Percentiles rank a stretch among this genome's conserved stretches.
Conservation (phyloP, 1,140 invertebrate species). For the Drosophila carrolli region DNA sequence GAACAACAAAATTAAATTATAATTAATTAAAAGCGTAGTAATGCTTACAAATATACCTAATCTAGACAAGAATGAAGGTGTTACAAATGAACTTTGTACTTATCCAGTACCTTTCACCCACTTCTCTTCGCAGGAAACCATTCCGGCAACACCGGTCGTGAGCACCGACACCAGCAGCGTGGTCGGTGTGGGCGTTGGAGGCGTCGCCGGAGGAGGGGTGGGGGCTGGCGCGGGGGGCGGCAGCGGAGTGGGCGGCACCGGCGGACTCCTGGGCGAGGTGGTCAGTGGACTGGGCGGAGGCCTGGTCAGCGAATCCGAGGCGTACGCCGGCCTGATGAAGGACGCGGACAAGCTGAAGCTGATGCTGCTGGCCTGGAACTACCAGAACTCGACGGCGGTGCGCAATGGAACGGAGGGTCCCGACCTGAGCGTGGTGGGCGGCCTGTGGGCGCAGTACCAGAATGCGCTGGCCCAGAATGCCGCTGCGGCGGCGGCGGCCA, state of each 20-base stretch:
- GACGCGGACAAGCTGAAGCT: slow-evolving; percentile 93
- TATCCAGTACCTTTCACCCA: background rate
- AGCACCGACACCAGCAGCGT: slow-evolving; percentile 72
- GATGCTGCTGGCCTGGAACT: slow-evolving; percentile 94
- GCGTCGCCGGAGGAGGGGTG: slow-evolving; percentile 34
- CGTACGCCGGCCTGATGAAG: slow-evolving; percentile 87
- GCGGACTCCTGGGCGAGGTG: slow-evolving; percentile 48
- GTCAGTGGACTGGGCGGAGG: slow-evolving; percentile 55
- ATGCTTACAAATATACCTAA: no score
- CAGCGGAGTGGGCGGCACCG: slow-evolving; percentile 37
- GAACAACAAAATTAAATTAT: no score
- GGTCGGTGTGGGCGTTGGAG: slow-evolving; percentile 54
- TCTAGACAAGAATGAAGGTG: no score
- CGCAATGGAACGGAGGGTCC: slow-evolving; percentile 82
- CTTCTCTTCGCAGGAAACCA: slow-evolving; percentile 56
- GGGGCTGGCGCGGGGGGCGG: slow-evolving; percentile 35
- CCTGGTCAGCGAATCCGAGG: slow-evolving; percentile 68
- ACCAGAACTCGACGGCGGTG: slow-evolving; percentile 89
- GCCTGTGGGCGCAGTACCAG: slow-evolving; percentile 92
- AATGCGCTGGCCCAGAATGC: slow-evolving; percentile 82
- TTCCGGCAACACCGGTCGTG: slow-evolving; percentile 77
- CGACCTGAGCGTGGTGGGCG: slow-evolving; percentile 87
- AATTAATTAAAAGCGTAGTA: no score
- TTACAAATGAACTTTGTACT: background rate
- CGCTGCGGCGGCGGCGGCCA: slow-evolving; percentile 69